These are phyloP conservation scores for Pseudomyrmex concolor DNA, from an alignment of 1,140 invertebrate genomes.

Conservation along the genomic window DNA sequence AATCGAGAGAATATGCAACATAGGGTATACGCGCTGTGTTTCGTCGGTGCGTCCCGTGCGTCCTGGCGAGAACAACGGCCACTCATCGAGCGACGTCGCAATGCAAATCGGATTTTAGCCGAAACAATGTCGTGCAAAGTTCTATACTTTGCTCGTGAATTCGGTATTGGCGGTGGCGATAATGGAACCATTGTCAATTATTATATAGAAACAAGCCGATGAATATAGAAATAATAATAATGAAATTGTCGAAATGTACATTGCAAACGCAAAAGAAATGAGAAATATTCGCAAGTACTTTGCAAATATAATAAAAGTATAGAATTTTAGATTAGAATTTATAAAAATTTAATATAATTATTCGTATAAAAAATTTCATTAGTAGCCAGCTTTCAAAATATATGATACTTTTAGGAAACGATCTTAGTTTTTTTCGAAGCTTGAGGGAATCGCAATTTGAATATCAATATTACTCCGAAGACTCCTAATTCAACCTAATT, in stretches of 20 bases:
- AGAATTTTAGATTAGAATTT: too few species aligned
- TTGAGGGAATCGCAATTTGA: slow-evolving; percentile 27
- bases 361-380: too few species aligned
- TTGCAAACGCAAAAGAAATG: too few species aligned
- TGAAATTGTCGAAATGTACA: too few species aligned
- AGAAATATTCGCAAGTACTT: too few species aligned
- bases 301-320: too few species aligned
- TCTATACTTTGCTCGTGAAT: slow-evolving; percentile 27
- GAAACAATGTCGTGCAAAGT: slow-evolving; percentile 30
- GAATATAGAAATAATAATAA: slow-evolving; percentile 18
- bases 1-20: slow-evolving; percentile 48
- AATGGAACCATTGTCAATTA: not conserved
- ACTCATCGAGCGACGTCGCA: slow-evolving; percentile 37
- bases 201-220: not conserved
- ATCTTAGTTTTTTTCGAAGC: too few species aligned
- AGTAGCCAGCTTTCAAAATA: too few species aligned
- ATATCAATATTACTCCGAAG: slow-evolving; percentile 64
- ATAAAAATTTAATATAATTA: too few species aligned
- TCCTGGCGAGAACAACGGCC: slow-evolving; percentile 46
- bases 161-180: not conserved
- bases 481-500: slow-evolving; percentile 73
- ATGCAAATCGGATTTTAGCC: slow-evolving; percentile 53
- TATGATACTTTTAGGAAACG: too few species aligned
- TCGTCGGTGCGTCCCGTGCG: slow-evolving; percentile 13
- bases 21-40: too few species aligned